Base-by-base conservation (phyloP, 2,113 vertebrate genomes). In the Cyanocitta stelleri region DNA sequence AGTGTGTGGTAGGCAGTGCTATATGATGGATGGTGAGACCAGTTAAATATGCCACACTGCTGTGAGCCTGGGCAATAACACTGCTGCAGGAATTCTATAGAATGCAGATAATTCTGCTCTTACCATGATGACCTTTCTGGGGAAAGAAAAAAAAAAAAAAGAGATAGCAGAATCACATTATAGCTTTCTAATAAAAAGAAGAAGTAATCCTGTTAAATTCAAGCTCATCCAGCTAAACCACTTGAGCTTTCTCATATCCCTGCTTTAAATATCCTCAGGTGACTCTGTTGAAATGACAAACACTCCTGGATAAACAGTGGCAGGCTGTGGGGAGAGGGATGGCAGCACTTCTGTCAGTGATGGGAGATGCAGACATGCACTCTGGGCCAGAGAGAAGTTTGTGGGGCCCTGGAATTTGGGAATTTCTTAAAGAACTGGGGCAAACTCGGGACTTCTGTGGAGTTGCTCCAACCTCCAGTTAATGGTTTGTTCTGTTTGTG, bases 191-290 rank as follows among this genome's bases (percentile, higher is more conserved):
- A 93, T 94, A 95, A 96, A 96, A 95, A 94, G 93, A 96, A 90
- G 90, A 82, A 92, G 44, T 96, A 94, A 96, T 96, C 86, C 88
- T 92, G 85, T 95, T 95, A 96, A 92, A 96, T 92, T 96, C 93
- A 90, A 92, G 90, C 86, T 97, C 72, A 93, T 96, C 92, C 86
- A 89, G 66, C 76, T 79, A 91, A 96, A 95, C 96, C 88, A 58
- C 89, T 96, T 90, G 87, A 93, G 87, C 83, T 87, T 89, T 76
- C 67, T 64, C 77, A 62, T 58, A 79, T 85, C 58, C 56, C 73
- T 85, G 24, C 61, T 89, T 87, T 81, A 89, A 79, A 92, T 73
- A 94, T 44, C 64, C 62, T 71, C 59, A 29, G 79, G 66, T 90
- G 86, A 52, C 41, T 92, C 55, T 33, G 83, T 6, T 46, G 79